These are phyloP conservation scores for Cyanoliseus patagonus DNA, from an alignment of 2,113 vertebrate species.

Conservation along the genomic window DNA sequence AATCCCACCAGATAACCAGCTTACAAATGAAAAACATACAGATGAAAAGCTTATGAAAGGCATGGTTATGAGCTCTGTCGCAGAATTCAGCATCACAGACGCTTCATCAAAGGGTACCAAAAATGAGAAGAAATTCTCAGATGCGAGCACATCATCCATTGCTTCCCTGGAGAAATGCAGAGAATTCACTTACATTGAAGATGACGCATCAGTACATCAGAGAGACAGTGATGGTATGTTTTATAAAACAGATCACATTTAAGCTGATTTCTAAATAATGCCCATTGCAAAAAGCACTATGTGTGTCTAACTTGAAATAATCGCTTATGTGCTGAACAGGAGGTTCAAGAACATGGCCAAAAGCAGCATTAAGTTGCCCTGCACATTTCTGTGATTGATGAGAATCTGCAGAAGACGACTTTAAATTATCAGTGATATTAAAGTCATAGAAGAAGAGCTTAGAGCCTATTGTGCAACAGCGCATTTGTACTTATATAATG, in stretches of 20 bases:
- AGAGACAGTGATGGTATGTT: conserved; percentile 79
- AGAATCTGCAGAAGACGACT: conserved; percentile 23
- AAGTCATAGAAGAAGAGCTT: background rate
- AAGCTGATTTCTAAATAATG: conserved; percentile 64
- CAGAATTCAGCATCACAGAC: conserved; percentile 77
- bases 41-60: conserved; percentile 77
- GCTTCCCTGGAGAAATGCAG: conserved; percentile 80
- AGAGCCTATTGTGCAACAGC: background rate
- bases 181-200: conserved; percentile 78
- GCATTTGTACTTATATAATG: background rate
- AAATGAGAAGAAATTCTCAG: conserved; percentile 75
- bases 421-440: conserved; percentile 17
- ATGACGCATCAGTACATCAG: conserved; percentile 72
- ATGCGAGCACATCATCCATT: conserved; percentile 70
- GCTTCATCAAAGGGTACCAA: conserved; percentile 74
- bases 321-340: conserved; percentile 45
- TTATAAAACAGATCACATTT: conserved; percentile 43
- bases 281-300: conserved; percentile 30
- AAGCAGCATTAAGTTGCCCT: conserved; percentile 20
- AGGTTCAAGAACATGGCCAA: conserved; percentile 44
- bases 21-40: conserved; percentile 73
- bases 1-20: conserved; percentile 74
- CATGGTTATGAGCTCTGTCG: conserved; percentile 73
- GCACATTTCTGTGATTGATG: conserved; percentile 46
- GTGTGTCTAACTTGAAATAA: conserved; percentile 33